Base-by-base conservation (phyloP, 2,888 invertebrate species). In the Latheticus oryzae region DNA sequence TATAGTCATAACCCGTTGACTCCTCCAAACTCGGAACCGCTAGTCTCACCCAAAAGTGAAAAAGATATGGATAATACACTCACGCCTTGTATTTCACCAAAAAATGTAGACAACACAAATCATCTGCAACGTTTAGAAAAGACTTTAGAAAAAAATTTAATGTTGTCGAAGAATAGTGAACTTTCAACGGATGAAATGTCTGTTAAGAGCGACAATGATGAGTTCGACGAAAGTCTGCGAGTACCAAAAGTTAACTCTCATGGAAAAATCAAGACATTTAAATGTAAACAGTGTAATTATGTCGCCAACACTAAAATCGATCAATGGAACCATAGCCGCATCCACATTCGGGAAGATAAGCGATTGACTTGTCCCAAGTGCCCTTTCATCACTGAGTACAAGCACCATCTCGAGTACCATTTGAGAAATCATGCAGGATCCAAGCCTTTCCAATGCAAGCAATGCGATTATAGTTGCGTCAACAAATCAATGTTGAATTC, bases 401-500 rank as follows among this genome's bases (percentile, higher is more conserved):
- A 99, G 73, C 99, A 99, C 76, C 99, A 99, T 69, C 80, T 98
- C 57, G 97, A 98, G 76, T 99, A 98, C 73, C 99, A 97, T 76
- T 84, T 97, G 76, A 84, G 95, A 30, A 97, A 97, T 76, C 99
- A 99, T 78, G 85, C 89, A 69, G 95, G 96, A 24, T 90, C 91
- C 0, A 99, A 99, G 75, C 98, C 98, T 1, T 97, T 93, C 82
- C 91, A 92, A 76, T 98, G 97, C 78, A 85, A 85, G 61, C 88
- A 93, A 73, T 98, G 97, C 76, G 83, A 85, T 9, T 95, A 95
- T 73, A 85, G 88, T 0, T 97, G 97, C 75, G 96, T 97, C n/a
- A 97, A 96, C 81, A 96, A 97, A 77, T 97, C 97, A 0, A 99
- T 99, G 99, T 83, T 99, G 50, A 98, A 96, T 79, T 97, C 96